Base-by-base conservation (phyloP, 2,113 vertebrate species). In the Vidua macroura region DNA sequence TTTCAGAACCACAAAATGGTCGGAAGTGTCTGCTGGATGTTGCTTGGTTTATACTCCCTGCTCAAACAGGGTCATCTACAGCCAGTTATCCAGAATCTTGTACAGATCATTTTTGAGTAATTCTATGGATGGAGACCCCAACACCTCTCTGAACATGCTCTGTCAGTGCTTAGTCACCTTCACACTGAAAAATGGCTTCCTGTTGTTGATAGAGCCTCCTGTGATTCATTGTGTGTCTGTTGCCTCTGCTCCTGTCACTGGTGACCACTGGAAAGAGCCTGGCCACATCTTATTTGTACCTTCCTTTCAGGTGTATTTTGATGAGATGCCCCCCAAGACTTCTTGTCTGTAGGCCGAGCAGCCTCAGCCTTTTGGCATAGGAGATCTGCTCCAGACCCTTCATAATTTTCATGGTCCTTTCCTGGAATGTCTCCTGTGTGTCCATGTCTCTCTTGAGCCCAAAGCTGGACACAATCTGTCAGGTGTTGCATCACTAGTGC, bases 281-380 rank as follows among this genome's bases (percentile, higher is more conserved):
- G 15, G 13, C 21, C 41, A 23, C 3, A 10, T 43, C 55, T 73
- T 68, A 22, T 74, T 52, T 70, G 7, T 10, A 35, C 21, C 13
- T 18, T 69, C 16, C 24, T 41, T 75, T 76, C 49, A 44, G 23
- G 1, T 37, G 8, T 5, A 35, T 11, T 48, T 25, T 53, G 6
- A 33, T 31, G 8, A 76, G 11, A 49, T 39, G 1, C 1, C 2
- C 2, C 6, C 1, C 1, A 3, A 79, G 30, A 15, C 4, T 75
- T 80, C 58, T 79, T 0, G 0, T 41, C 18, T 68, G 21, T 28
- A 66, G 27, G 6, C 16, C 1, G 1, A 53, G 28, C 7, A 48
- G 8, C n/a, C 44, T 70, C 33, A 43, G 37, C 4, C 17, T 55
- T 66, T 78, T 72, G 11, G 53, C 23, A 75, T 2, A 31, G 9